Percentiles rank a stretch among this genome's conserved stretches.
phyloP scores from a whole-genome alignment of 2,888 invertebrate species.

The Hydrotaea diabolus region DNA sequence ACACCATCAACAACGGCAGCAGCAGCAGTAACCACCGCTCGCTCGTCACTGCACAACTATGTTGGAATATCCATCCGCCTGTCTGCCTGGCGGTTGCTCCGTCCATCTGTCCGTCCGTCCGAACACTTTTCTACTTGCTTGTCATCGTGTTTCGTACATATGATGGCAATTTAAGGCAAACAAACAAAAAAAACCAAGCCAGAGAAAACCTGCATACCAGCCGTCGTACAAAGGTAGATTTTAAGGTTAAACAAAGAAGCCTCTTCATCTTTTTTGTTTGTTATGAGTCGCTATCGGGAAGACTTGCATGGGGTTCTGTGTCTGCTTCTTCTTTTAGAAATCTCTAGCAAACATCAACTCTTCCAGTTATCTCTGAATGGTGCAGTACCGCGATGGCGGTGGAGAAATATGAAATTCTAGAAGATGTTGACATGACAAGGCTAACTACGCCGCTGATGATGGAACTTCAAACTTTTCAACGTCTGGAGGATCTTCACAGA shows the following conservation, averaged over 20 bases:
- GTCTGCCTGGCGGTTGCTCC: slow-evolving; percentile 17
- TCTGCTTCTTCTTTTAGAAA: background rate
- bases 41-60: slow-evolving; percentile 33
- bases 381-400: slow-evolving; percentile 27
- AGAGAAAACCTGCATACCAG: background rate
- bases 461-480: slow-evolving; percentile 9
- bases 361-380: slow-evolving; percentile 31
- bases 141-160: slow-evolving; percentile 64
- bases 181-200: background rate
- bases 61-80: slow-evolving; percentile 60
- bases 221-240: slow-evolving; percentile 33
- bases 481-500: slow-evolving; percentile 25
- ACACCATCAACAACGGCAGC: slow-evolving; percentile 68
- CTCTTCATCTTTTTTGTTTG: background rate
- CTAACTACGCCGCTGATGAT: slow-evolving; percentile 51
- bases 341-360: too few species aligned
- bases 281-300: background rate
- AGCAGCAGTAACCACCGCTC: slow-evolving; percentile 64
- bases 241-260: slow-evolving; percentile 35
- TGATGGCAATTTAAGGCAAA: slow-evolving; percentile 61
- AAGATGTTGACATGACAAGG: slow-evolving; percentile 71
- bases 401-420: slow-evolving; percentile 68
- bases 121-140: slow-evolving; percentile 52
- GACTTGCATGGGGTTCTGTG: background rate
- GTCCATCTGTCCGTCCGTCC: slow-evolving; percentile 51